These are phyloP conservation scores for Cotesia chilonis DNA, from an alignment of 1,140 invertebrate species.

Conservation along the genomic window DNA sequence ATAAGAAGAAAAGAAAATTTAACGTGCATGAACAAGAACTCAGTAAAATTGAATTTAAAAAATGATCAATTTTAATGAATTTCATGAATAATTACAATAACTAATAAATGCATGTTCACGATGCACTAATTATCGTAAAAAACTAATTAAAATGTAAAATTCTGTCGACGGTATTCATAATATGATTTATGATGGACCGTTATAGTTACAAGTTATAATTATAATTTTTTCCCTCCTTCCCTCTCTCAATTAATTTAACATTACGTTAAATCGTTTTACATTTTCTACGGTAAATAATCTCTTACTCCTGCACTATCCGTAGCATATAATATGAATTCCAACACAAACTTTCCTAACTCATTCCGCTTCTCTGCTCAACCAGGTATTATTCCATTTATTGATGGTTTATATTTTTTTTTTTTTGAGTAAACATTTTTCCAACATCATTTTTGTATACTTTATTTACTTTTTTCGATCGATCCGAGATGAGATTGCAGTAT, in stretches of 20 bases:
- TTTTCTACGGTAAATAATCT: neutral
- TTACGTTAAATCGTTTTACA: too few relatives aligned
- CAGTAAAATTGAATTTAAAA: too few relatives aligned
- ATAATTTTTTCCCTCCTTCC: too few relatives aligned
- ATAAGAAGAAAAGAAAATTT: too few relatives aligned
- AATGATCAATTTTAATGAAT: too few relatives aligned
- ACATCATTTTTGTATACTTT: neutral
- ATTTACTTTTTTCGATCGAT: neutral
- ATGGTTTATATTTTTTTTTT: conserved; percentile 29
- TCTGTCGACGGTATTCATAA: conserved; percentile 17
- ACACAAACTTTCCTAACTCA: neutral
- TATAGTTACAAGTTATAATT: conserved; percentile 2
- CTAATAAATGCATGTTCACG: too few relatives aligned
- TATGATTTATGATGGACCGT: conserved; percentile 26
- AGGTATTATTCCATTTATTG: conserved; percentile 24
- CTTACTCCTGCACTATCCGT: too few relatives aligned
- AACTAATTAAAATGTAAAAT: too few relatives aligned
- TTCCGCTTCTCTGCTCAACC: conserved; percentile 10
- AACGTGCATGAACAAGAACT: too few relatives aligned
- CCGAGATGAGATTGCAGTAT: neutral
- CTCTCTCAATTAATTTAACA: too few relatives aligned
- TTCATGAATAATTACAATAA: too few relatives aligned
- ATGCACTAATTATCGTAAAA: too few relatives aligned
- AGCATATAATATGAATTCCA: neutral
- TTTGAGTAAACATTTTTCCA: conserved; percentile 7